Base-by-base conservation (phyloP, 2,888 invertebrate genomes). In the Globia sparganii region DNA sequence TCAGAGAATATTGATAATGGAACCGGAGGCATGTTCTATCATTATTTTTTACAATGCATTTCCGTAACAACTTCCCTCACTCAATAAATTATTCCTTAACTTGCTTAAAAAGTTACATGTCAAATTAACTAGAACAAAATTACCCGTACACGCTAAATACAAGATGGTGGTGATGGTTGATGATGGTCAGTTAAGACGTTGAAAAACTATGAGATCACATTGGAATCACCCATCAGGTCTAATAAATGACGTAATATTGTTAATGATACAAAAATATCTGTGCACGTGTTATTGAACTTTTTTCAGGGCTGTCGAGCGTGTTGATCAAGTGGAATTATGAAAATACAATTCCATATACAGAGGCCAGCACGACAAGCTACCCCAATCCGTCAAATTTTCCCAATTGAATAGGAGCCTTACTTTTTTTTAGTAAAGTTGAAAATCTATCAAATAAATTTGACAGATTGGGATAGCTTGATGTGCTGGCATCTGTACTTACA, bases 201-300 rank as follows among this genome's bases (percentile, higher is more conserved):
- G 31, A 86, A 78, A 83, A 69, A 66, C 70, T 65, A 76, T 75
- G 58, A 78, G 56, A 86, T 83, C 66, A 75, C 61, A 43, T 61
- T 21, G 46, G 56, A 75, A 83, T 78, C 73, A 65, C 69, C 65
- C 62, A 86, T 73, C 70, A 13, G 13, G 21, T 74, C 53, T 80
- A 56, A 74, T 68, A 77, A 70, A 84, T 85, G 80, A 74, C 79
- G 83, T 86, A 61, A 86, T 72, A 72, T 37, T 66, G 69, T 84
- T 67, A 80, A 84, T 73, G 71, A 58, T 72, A 43, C 53, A 70
- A 73, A 75, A 77, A 86, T 75, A 75, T 75, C 46, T 67, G 25
- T 78, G n/a, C 49, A n/a, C 31, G 72, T 71, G 59, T 61, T 75
- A 65, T 77, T 82, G 62, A 86, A 85, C 67, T 71, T 40, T 61